These are phyloP conservation scores for Cantharis rufa DNA, from an alignment of 2,888 invertebrate species.

Conservation along the genomic window DNA sequence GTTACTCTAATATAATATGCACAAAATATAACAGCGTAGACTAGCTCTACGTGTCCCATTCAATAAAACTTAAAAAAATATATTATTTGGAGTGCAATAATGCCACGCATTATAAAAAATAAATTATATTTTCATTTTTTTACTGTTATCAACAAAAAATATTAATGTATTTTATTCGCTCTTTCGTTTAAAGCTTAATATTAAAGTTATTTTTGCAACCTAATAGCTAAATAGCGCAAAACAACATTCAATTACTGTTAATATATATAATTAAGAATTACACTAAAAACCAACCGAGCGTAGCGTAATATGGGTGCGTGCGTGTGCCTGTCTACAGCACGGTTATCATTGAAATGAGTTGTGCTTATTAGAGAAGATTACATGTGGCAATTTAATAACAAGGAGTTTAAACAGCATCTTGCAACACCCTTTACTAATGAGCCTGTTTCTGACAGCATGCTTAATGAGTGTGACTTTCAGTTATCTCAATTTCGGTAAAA, in stretches of 20 bases:
- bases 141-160: not conserved
- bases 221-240: not conserved
- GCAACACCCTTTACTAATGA: conserved; percentile 34
- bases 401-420: conserved; percentile 32
- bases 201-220: not conserved
- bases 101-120: not conserved
- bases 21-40: conserved; percentile 2
- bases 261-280: not conserved
- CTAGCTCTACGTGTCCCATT: not conserved
- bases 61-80: not conserved
- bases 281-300: conserved; percentile 12
- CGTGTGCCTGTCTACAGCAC: conserved; percentile 28
- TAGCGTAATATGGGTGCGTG: conserved; percentile 21
- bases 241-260: not conserved
- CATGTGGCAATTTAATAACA: conserved; percentile 34
- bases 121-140: not conserved
- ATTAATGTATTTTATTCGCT: not conserved
- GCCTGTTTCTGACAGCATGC: conserved; percentile 34
- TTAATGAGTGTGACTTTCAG: conserved; percentile 32
- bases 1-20: conserved; percentile 8
- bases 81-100: conserved; percentile 1
- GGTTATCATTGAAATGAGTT: conserved; percentile 28
- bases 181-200: not conserved
- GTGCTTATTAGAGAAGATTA: conserved; percentile 32
- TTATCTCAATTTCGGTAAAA: conserved; percentile 23